A percentile compares a stretch with the other conserved stretches of the same genome.
phyloP scores from a whole-genome alignment of 2,797 vertebrate species.

The Macropodus opercularis region DNA sequence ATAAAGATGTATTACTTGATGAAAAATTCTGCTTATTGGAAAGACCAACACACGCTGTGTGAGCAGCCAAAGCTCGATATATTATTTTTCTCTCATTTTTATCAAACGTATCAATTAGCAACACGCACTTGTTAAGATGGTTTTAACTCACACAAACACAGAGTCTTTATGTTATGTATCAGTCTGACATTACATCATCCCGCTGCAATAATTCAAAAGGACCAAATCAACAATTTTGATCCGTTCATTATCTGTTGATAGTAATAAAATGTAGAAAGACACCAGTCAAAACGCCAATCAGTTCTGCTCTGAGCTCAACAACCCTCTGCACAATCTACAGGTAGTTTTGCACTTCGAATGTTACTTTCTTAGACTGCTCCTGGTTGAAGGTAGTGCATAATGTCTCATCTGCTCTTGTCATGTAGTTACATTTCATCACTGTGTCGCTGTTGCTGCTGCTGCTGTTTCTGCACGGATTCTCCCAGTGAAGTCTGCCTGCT shows the following conservation, averaged over 20 bases:
- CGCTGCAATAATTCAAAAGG: no score
- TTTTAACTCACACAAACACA: no score
- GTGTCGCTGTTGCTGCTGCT: slow-evolving; percentile 11
- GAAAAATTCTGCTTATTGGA: background rate
- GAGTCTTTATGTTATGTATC: no score
- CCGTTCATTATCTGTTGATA: no score
- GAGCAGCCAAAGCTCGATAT: background rate
- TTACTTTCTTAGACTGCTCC: slow-evolving; percentile 30
- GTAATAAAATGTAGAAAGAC: background rate
- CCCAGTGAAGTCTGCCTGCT: background rate
- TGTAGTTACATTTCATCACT: slow-evolving; percentile 37
- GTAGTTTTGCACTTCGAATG: slow-evolving; percentile 28
- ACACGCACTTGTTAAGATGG: no score
- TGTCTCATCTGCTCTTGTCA: slow-evolving; percentile 52
- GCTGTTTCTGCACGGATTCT: slow-evolving; percentile 9
- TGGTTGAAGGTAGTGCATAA: slow-evolving; percentile 29
- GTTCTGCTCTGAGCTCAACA: background rate
- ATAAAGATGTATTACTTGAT: background rate
- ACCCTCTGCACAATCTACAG: slow-evolving; percentile 21
- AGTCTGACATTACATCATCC: no score
- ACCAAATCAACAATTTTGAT: no score
- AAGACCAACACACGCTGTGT: background rate
- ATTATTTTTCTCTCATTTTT: no score
- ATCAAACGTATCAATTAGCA: background rate
- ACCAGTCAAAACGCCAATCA: background rate